phyloP scores from a whole-genome alignment of 2,113 vertebrate species.

The Clarias magur region DNA sequence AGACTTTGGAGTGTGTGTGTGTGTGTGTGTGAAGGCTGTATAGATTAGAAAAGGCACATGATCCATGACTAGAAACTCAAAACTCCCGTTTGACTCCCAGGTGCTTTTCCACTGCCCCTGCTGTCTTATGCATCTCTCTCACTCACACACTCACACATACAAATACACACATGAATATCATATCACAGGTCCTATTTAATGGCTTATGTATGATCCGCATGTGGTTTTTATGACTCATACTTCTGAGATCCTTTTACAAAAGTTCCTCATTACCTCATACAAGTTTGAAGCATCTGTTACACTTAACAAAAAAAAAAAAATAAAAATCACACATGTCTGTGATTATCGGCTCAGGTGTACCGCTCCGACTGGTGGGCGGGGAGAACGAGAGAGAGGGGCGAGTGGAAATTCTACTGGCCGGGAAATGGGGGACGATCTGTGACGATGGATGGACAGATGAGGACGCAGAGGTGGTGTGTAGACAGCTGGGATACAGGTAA shows the following conservation, averaged over 20 bases:
- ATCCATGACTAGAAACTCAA: slow-evolving; percentile 44
- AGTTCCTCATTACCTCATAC: neutral
- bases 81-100: slow-evolving; percentile 22
- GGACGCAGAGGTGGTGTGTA: slow-evolving; percentile 90
- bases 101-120: slow-evolving; percentile 34
- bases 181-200: neutral
- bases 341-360: slow-evolving; percentile 74
- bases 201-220: slow-evolving; percentile 9
- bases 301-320: neutral
- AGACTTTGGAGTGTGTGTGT: slow-evolving; percentile 17
- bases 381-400: slow-evolving; percentile 92
- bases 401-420: slow-evolving; percentile 88
- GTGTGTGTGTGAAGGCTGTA: neutral
- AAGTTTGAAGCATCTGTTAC: neutral
- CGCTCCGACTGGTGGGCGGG: slow-evolving; percentile 88
- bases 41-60: slow-evolving; percentile 34
- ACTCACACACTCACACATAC: neutral
- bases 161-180: neutral
- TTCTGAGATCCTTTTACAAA: neutral
- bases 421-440: slow-evolving; percentile 95
- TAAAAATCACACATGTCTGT: neutral
- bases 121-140: slow-evolving; percentile 2
- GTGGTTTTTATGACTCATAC: neutral
- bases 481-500: slow-evolving; percentile 92
- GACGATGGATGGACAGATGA: slow-evolving; percentile 95